These are phyloP conservation scores for Chaetorhynchus papuensis DNA, from an alignment of 2,113 vertebrate species.

Conservation along the genomic window DNA sequence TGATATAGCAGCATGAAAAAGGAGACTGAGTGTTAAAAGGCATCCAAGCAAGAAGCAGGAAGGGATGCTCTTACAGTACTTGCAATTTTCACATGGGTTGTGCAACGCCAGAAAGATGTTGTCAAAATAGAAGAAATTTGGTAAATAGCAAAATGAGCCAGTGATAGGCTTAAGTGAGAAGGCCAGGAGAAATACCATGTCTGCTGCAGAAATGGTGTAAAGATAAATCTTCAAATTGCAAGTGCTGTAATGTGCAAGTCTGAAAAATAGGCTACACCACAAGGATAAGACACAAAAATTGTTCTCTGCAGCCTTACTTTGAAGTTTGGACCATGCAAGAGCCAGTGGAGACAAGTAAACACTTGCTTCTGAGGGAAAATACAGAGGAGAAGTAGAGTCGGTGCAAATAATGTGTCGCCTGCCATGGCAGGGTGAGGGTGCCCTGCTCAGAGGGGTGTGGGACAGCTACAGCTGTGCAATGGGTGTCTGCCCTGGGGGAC, in stretches of 20 bases:
- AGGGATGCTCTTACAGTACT: background rate
- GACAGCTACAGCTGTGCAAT: background rate
- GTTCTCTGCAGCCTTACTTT: background rate
- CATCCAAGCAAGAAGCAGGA: background rate
- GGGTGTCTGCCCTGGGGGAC: background rate
- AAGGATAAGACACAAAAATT: background rate
- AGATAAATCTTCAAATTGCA: background rate
- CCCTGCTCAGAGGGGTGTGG: accelerated
- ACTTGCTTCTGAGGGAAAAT: background rate
- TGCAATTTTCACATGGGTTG: background rate
- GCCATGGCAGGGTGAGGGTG: background rate
- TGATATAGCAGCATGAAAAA: background rate
- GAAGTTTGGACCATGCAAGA: background rate
- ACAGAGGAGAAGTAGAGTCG: accelerated
- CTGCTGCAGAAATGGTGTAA: background rate
- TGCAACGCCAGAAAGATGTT: background rate
- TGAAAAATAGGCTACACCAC: background rate
- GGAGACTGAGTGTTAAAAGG: conserved; percentile 6
- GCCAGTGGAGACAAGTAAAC: background rate
- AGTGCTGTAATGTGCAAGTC: background rate
- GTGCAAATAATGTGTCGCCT: background rate
- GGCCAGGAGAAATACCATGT: background rate
- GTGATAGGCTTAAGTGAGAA: background rate
- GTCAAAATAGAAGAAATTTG: background rate
- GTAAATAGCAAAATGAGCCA: background rate